Base-by-base conservation (phyloP, 2,888 invertebrate genomes). In the Pyrgus malvae region DNA sequence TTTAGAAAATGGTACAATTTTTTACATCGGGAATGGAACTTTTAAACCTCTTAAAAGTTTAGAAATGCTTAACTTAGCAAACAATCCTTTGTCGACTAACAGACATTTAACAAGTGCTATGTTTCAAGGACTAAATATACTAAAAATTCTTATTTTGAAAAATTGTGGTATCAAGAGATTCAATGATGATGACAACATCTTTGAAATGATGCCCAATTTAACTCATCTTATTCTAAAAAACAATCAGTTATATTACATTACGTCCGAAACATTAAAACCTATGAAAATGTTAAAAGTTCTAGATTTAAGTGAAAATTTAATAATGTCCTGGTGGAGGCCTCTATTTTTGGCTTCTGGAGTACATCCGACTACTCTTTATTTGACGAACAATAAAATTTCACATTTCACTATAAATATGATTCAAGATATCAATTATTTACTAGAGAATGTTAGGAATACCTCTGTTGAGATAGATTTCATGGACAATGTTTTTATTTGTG, bases 341-440 rank as follows among this genome's bases (percentile, higher is more conserved):
- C 57, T 92, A 46, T 92, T 93, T 62, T 57, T 84, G n/a, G 62
- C 71, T 0, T 74, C 85, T 0, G 91, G 91, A 38, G 74, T 79
- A 0, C 78, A 76, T 8, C 80, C 92, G 2, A 64, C 65, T 8
- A 78, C 68, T 25, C 54, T 92, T 1, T 76, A 80, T 38, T 65
- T 91, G n/a, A 80, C 76, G 5, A 83, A 91, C 45, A 93, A 93
- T 64, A 92, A 92, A 74, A 81, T 93, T 55, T 83, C 90, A 14
- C 87, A 90, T 62, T 83, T 93, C 21, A 91, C 91, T 9, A 57
- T 83, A 7, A 85, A 86, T n/a, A 92, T 93, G 92, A 76, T 92
- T 45, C 74, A 89, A 63, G 93, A 93, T 67, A 88, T 92, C 25
- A 72, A 74, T 25, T 86, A 81, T 58, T 69, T 92, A 38, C 63